A percentile compares a stretch with the other conserved stretches of the same genome.
Evolutionary conservation across 2,113 vertebrate species (phyloP).

Genomic region (Calyptomena viridis): DNA sequence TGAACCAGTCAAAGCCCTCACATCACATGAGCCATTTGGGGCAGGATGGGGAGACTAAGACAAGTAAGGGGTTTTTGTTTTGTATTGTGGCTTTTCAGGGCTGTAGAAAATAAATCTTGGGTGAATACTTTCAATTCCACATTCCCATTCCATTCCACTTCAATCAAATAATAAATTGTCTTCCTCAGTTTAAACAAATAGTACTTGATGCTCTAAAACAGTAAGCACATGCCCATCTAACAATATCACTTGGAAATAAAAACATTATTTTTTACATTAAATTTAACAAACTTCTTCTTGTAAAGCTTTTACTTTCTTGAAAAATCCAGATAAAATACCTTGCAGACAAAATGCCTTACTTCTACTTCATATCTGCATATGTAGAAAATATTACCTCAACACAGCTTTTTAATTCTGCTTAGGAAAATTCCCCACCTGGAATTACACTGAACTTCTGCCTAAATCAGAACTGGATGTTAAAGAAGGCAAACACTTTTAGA

Average conservation of each 20-base stretch:
- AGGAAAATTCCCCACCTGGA: not conserved
- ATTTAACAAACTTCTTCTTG: not conserved
- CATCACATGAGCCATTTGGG: accelerated
- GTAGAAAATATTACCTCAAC: not conserved
- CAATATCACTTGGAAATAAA: not conserved
- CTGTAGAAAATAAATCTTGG: not conserved
- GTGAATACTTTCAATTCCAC: not conserved
- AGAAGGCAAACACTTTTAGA: not conserved
- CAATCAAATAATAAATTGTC: not conserved
- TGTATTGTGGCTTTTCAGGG: not conserved
- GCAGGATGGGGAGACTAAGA: not conserved
- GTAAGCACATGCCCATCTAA: not conserved
- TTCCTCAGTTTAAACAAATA: not conserved
- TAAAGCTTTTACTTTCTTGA: no score
- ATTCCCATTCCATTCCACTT: not conserved
- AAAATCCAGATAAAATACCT: not conserved
- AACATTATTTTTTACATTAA: not conserved
- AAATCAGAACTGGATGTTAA: not conserved
- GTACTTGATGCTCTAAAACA: not conserved
- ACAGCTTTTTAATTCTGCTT: not conserved
- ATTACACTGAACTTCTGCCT: not conserved
- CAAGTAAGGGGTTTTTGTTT: not conserved
- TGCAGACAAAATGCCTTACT: not conserved
- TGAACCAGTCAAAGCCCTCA: not conserved
- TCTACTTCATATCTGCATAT: not conserved